Evolutionary conservation across 2,113 vertebrate species (phyloP).

Genomic region (Oostethus manadensis): DNA sequence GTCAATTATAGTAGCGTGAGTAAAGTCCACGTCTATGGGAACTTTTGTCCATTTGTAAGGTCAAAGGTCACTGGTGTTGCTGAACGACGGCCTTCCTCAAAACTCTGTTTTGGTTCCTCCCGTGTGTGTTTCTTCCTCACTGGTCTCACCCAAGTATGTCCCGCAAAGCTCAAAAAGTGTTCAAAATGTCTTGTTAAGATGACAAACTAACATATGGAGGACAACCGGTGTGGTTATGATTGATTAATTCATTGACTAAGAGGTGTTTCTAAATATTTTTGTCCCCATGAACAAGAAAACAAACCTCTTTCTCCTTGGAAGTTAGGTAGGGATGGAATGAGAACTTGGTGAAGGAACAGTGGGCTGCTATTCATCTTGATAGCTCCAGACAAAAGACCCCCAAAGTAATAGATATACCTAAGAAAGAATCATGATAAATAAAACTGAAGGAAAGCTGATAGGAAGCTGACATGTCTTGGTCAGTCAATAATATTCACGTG

Average conservation of each 20-base stretch:
- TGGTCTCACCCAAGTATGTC: no score
- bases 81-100: neutral
- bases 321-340: slow-evolving; percentile 80
- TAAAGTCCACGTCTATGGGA: no score
- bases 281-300: neutral
- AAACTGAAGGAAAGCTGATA: no score
- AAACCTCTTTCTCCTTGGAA: slow-evolving; percentile 80
- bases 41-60: neutral
- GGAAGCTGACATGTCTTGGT: no score
- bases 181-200: no score
- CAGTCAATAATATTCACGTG: no score
- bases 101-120: neutral
- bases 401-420: slow-evolving; percentile 89
- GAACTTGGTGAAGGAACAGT: slow-evolving; percentile 85
- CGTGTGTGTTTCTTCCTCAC: no score
- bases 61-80: neutral
- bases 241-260: no score
- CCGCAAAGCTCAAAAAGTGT: no score
- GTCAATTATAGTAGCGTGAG: no score
- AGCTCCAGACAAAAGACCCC: slow-evolving; percentile 83
- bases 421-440: neutral
- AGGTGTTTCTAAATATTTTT: neutral
- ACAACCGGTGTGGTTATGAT: no score
- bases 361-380: slow-evolving; percentile 93
- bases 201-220: no score